Conservation (phyloP, 2,888 invertebrate genomes). For the Malthinus seriepunctatus region DNA sequence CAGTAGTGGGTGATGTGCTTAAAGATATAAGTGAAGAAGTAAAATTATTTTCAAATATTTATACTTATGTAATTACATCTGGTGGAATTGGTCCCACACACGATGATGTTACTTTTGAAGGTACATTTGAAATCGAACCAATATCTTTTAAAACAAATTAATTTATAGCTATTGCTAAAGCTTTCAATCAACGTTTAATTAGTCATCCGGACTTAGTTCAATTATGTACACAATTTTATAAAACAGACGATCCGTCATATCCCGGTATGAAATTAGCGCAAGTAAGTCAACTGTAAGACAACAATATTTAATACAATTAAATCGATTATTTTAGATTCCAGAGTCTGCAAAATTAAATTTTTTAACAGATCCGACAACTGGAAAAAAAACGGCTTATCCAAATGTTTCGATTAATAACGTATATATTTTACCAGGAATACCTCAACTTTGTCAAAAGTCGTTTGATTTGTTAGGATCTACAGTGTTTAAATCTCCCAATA, state of each 20-base stretch:
- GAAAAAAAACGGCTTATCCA: slow-evolving; percentile 50
- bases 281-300: slow-evolving; percentile 37
- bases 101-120: slow-evolving; percentile 76
- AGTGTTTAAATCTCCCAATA: slow-evolving; percentile 50
- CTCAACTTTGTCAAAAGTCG: slow-evolving; percentile 56
- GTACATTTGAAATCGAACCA: slow-evolving; percentile 41
- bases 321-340: slow-evolving; percentile 56
- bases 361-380: slow-evolving; percentile 43
- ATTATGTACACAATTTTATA: slow-evolving; percentile 54
- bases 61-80: slow-evolving; percentile 70
- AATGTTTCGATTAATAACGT: slow-evolving; percentile 63
- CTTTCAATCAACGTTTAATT: slow-evolving; percentile 56
- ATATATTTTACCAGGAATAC: slow-evolving; percentile 73
- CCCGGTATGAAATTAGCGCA: slow-evolving; percentile 54
- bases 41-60: slow-evolving; percentile 60
- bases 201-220: slow-evolving; percentile 55
- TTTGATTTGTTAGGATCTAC: slow-evolving; percentile 48
- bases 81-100: slow-evolving; percentile 81
- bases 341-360: slow-evolving; percentile 54
- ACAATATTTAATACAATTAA: background rate
- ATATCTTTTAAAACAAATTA: background rate
- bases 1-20: slow-evolving; percentile 68
- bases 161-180: slow-evolving; percentile 57
- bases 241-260: slow-evolving; percentile 48
- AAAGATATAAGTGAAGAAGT: slow-evolving; percentile 68